Base-by-base conservation (phyloP, 2,888 invertebrate species). In the Cynaeus angustus region DNA sequence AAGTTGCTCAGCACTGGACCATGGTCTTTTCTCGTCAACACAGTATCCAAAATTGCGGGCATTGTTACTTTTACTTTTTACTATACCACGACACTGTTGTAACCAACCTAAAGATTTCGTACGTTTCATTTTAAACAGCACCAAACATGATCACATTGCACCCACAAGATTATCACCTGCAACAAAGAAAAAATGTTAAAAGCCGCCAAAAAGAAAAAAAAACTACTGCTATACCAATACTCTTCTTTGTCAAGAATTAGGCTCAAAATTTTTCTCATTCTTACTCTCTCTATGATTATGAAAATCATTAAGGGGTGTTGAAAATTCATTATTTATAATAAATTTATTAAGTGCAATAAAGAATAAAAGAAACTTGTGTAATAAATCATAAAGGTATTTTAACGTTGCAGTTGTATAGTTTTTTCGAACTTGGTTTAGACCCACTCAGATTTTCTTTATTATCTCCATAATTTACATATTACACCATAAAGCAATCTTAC, bases 21-120 rank as follows among this genome's bases (percentile, higher is more conserved):
- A 74, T 12, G 68, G 69, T 10, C 75, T 43, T 28, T 56, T 70
- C 38, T 28, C 28, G 33, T 66, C 59, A 46, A 10, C 14, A 56
- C n/a, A 33, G 55, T 61, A 59, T 72, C 45, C 46, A 43, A 30
- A 59, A 48, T 46, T 59, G 14, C 52, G 33, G n/a, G 16, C 59
- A 58, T 55, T 26, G 21, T 37, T 48, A 68, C 64, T 71, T 71
- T 67, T 71, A 50, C 56, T 66, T 70, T 68, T 74, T 30, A 72
- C 72, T 45, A 68, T 53, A 43, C 70, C 71, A 62, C 75, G 72
- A 58, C 71, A 73, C 53, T 75, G 75, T 50, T 75, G 75, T 28
- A 75, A 45, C 66, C 64, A 70, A 21, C 70, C 70, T 26, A 73
- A 45, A 4, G 75, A 75, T 62, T 75, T 75, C n/a, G 75, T 71